Evolutionary conservation across 1,140 invertebrate species (phyloP).

Genomic region (Drosophila repleta): DNA sequence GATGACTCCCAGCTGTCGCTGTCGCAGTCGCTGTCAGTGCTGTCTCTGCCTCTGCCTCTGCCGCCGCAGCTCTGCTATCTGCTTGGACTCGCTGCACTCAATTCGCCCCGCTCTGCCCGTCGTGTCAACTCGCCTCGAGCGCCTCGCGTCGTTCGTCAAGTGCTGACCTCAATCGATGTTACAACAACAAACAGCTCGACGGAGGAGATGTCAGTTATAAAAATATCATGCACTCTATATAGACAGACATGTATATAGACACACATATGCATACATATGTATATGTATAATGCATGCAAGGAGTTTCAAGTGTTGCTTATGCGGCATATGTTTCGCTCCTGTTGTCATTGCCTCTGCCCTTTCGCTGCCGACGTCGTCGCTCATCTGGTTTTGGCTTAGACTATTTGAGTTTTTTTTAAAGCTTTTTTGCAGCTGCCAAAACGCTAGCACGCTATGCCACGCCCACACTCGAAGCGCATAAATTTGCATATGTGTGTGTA

Average conservation of each 20-base stretch:
- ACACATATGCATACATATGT: too few relatives aligned
- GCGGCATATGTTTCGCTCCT: conserved; percentile 1
- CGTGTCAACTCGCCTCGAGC: conserved; percentile 7
- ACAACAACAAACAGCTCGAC: conserved; percentile 10
- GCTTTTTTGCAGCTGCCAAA: conserved; percentile 33
- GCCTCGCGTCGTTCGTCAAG: conserved; percentile 21
- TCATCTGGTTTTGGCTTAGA: conserved; percentile 14
- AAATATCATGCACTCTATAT: conserved; percentile 41
- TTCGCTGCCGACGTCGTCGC: not conserved
- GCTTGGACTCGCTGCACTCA: conserved; percentile 18
- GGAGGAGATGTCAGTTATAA: conserved; percentile 48
- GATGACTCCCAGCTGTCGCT: conserved; percentile 28
- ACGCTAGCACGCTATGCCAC: conserved; percentile 26
- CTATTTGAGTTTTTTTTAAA: conserved; percentile 25
- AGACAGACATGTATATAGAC: not conserved
- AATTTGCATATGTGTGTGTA: conserved; percentile 1
- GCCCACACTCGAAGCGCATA: conserved; percentile 37
- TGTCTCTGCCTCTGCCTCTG: not conserved
- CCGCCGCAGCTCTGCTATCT: too few relatives aligned
- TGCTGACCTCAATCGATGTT: conserved; percentile 56
- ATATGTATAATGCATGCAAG: conserved; percentile 7
- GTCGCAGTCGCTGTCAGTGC: not conserved
- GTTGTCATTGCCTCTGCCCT: conserved; percentile 8
- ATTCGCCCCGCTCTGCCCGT: not conserved
- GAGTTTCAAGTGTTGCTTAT: conserved; percentile 26